phyloP scores from a whole-genome alignment of 2,113 vertebrate species.

The Glaucomys volans region DNA sequence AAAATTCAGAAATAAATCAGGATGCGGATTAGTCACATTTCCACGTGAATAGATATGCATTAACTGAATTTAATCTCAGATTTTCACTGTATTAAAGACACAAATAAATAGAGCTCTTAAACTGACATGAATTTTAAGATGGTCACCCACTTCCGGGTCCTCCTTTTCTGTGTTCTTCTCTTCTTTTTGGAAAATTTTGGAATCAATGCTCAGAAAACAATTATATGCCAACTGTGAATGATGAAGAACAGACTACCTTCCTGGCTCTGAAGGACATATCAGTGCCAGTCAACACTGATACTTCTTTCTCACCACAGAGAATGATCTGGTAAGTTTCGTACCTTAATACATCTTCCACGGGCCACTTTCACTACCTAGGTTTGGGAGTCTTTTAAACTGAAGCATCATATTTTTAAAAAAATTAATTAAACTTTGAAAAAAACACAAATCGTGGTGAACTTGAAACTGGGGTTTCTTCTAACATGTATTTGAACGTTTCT shows the following conservation, averaged over 20 bases:
- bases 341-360: neutral
- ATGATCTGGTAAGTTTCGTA: constrained; percentile 19
- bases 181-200: neutral
- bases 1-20: constrained; percentile 39
- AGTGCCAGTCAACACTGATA: neutral
- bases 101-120: constrained; percentile 42
- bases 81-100: constrained; percentile 23
- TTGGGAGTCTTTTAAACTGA: neutral
- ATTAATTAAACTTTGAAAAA: constrained; percentile 20
- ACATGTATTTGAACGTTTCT: constrained; percentile 41
- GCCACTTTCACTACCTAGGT: neutral
- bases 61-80: constrained; percentile 25
- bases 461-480: constrained; percentile 38
- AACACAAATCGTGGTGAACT: neutral
- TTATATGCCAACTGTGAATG: constrained; percentile 27
- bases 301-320: neutral
- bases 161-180: neutral
- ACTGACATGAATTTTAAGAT: neutral
- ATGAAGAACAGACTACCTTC: neutral
- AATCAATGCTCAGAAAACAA: constrained; percentile 6
- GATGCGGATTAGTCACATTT: neutral
- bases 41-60: constrained; percentile 6
- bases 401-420: neutral
- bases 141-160: neutral
- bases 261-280: neutral